Evolutionary conservation across 2,888 invertebrate species (phyloP), one percentile per base, ranked within the genome.

Genomic region (Anarsia innoxiella): DNA sequence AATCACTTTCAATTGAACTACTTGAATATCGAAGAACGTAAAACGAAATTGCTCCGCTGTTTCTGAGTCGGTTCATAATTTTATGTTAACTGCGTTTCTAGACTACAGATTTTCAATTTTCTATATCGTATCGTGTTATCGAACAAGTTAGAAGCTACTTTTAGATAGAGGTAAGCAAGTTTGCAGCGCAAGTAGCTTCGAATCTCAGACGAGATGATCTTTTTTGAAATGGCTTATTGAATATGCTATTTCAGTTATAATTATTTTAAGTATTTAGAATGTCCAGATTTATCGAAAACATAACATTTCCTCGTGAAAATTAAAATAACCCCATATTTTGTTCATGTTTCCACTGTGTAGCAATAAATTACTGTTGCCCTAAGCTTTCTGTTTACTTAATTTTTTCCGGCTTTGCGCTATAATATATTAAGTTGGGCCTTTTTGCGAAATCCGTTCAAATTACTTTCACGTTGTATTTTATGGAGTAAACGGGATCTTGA

Each of bases 401-500:
- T 59, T 59, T 47, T 55, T 48, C 44, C 44, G 44, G 42, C 40
- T 49, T 50, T 54, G 50, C 55, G 53, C 54, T 57, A 62, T 63
- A 68, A 72, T 69, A 60, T 64, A 73, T 73, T 68, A 65, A 63
- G 56, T 55, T 57, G 58, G 56, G 56, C 61, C 62, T 68, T 66
- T 71, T 66, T 56, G 48, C 54, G 42, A 68, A 73, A 68, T 66
- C 67, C 67, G 60, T 59, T 62, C 54, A 59, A 71, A 70, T 68
- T 73, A 61, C 64, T 60, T 54, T 49, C 53, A 45, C 58, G 52
- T n/a, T n/a, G n/a, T n/a, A n/a, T n/a, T n/a, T n/a, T n/a, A n/a
- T n/a, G n/a, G n/a, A 47, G 44, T 42, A 36, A 51, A 47, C 46
- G 47, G n/a, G n/a, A n/a, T n/a, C n/a, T n/a, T n/a, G n/a, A n/a